phyloP scores from a whole-genome alignment of 2,888 invertebrate genomes.

The Apodemia zela region DNA sequence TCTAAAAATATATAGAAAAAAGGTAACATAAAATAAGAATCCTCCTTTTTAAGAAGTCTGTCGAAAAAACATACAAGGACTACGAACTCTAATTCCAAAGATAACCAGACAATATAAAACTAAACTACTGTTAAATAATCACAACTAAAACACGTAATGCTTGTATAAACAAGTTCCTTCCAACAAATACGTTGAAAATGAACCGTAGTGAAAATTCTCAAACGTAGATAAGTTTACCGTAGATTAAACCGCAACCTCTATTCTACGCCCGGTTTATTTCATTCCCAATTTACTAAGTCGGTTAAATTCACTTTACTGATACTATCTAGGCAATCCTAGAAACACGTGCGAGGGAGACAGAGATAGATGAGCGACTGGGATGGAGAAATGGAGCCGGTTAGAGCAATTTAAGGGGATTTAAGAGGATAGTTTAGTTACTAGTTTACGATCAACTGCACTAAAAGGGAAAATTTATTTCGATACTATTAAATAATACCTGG shows the following conservation, averaged over 20 bases:
- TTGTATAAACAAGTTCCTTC: constrained; percentile 4
- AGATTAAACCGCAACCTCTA: constrained; percentile 20
- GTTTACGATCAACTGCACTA: too few species aligned
- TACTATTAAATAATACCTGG: too few species aligned
- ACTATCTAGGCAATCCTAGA: constrained; percentile 24
- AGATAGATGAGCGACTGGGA: constrained; percentile 22
- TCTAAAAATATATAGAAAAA: too few species aligned
- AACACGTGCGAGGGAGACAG: constrained; percentile 23
- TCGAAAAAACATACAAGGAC: too few species aligned
- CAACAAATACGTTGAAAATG: constrained; percentile 9
- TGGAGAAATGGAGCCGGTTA: constrained; percentile 13
- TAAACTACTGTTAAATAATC: background rate
- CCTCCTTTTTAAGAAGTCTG: too few species aligned
- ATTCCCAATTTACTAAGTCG: constrained; percentile 23
- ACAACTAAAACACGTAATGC: background rate
- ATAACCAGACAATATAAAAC: background rate
- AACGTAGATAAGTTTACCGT: constrained; percentile 16
- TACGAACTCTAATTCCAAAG: too few species aligned
- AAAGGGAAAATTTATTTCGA: too few species aligned
- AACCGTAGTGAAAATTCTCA: constrained; percentile 12
- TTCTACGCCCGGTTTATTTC: constrained; percentile 18
- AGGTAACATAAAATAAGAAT: too few species aligned
- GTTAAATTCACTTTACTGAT: constrained; percentile 28
- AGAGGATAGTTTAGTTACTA: background rate
- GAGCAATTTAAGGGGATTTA: constrained; percentile 16